Conservation (phyloP, 2,113 vertebrate genomes). For the Myotis lucifugus region DNA sequence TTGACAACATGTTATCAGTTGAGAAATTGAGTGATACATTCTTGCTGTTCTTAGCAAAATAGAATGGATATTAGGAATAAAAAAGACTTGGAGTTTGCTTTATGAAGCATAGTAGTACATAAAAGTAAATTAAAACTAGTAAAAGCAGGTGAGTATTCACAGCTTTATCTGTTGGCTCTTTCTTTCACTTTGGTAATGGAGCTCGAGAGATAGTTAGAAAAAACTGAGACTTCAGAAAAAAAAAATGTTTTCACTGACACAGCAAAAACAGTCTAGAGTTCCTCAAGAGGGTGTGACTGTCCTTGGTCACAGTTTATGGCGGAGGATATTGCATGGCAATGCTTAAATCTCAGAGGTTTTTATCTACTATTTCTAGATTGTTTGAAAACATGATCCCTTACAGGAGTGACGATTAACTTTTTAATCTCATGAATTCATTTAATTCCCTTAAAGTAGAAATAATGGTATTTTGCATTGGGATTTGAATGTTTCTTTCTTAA, state of each 20-base stretch:
- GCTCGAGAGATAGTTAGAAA: not conserved
- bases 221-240: not conserved
- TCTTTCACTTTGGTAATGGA: not conserved
- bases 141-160: not conserved
- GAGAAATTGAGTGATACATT: not conserved
- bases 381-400: not conserved
- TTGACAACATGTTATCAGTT: not conserved
- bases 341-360: not conserved
- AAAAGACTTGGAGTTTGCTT: not conserved
- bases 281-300: not conserved
- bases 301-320: not conserved
- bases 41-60: not conserved
- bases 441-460: slow-evolving; percentile 13
- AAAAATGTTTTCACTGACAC: not conserved
- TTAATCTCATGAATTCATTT: slow-evolving; percentile 17
- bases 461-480: not conserved
- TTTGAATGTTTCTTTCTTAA: slow-evolving; percentile 54
- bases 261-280: not conserved
- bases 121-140: not conserved
- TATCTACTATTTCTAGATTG: not conserved
- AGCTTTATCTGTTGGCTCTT: not conserved
- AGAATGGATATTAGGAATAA: not conserved
- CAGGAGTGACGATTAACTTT: not conserved
- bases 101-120: not conserved
- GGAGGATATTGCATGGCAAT: not conserved